These are phyloP conservation scores for Progne subis DNA, from an alignment of 2,113 vertebrate genomes.

Conservation along the genomic window DNA sequence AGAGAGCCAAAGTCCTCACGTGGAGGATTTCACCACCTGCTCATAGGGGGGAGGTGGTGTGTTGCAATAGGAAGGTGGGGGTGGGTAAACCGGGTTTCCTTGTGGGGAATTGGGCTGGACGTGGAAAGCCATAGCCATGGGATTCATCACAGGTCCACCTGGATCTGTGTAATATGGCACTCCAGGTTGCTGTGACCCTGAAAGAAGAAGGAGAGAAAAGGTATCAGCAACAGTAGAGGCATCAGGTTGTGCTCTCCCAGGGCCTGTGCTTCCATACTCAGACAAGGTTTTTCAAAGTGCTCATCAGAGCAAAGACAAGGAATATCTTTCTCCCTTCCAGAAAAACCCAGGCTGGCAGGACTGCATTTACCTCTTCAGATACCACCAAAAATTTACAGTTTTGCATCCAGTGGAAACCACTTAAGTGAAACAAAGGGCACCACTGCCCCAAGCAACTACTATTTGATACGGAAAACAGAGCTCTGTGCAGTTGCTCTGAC, in stretches of 20 bases:
- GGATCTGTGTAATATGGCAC: conserved; percentile 87
- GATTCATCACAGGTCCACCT: conserved; percentile 75
- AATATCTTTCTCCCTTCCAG: not conserved
- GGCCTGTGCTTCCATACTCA: not conserved
- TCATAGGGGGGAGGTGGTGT: conserved; percentile 93
- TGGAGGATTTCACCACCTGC: conserved; percentile 88
- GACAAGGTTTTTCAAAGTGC: not conserved
- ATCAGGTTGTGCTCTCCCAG: not conserved
- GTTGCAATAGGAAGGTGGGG: conserved; percentile 94
- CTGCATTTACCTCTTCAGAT: not conserved
- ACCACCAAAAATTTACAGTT: not conserved
- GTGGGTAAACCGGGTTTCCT: conserved; percentile 84
- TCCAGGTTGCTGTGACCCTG: conserved; percentile 87
- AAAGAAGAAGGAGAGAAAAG: conserved; percentile 11
- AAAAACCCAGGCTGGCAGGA: not conserved
- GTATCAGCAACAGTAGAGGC: not conserved
- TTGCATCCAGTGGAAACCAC: not conserved
- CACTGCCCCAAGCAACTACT: not conserved
- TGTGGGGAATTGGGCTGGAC: conserved; percentile 84
- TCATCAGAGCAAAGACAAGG: not conserved
- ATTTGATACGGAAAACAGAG: not conserved
- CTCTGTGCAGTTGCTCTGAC: not conserved
- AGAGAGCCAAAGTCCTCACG: conserved; percentile 74
- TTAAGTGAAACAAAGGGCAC: not conserved
- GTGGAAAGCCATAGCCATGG: conserved; percentile 82